Conservation (phyloP, 2,113 vertebrate genomes). For the Anguilla rostrata region DNA sequence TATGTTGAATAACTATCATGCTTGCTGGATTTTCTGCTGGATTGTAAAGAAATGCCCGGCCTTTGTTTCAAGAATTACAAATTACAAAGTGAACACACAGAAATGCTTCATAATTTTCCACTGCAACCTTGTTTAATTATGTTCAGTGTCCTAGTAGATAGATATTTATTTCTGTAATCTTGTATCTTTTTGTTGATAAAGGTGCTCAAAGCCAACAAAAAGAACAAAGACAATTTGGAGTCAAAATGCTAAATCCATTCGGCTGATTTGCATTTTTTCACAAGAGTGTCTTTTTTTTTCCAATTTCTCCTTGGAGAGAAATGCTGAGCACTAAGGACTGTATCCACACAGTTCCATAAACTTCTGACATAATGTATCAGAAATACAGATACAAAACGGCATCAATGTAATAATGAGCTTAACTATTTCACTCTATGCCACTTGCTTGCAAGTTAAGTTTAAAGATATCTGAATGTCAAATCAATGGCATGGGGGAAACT, state of each 20-base stretch:
- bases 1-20: not conserved
- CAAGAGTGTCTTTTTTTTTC: not conserved
- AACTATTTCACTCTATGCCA: not conserved
- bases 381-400: not conserved
- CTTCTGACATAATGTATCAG: not conserved
- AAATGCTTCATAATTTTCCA: no score
- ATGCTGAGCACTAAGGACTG: conserved; percentile 7
- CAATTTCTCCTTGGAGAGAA: conserved; percentile 1
- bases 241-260: not conserved
- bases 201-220: not conserved
- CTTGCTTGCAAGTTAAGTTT: no score
- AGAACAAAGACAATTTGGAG: not conserved
- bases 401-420: not conserved
- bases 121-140: no score
- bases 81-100: not conserved
- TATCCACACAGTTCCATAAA: not conserved
- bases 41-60: no score
- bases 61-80: not conserved
- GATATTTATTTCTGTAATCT: not conserved
- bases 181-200: not conserved
- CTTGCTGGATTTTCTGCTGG: no score
- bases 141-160: no score
- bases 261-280: not conserved
- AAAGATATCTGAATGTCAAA: not conserved
- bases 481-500: not conserved